These are phyloP conservation scores for Gastracanthus pulcherrimus DNA, from an alignment of 2,888 invertebrate genomes.

Conservation along the genomic window DNA sequence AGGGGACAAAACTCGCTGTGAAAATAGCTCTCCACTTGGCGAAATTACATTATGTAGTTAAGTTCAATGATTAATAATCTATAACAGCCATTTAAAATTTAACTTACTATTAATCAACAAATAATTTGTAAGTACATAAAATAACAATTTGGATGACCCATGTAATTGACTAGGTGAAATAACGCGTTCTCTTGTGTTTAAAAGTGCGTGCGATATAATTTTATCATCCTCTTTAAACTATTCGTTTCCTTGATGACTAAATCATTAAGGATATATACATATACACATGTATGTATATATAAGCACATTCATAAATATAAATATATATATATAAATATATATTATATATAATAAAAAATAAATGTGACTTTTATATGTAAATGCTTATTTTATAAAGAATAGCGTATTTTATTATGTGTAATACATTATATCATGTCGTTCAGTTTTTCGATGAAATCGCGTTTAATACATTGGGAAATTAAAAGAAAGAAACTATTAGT, in stretches of 20 bases:
- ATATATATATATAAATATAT: constrained; percentile 65
- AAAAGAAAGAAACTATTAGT: constrained; percentile 14
- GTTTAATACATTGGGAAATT: constrained; percentile 17
- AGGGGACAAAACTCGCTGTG: constrained; percentile 60
- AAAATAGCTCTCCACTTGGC: constrained; percentile 48
- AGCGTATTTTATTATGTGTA: constrained; percentile 36
- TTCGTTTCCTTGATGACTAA: constrained; percentile 65
- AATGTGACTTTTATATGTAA: constrained; percentile 62
- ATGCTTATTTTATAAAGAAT: constrained; percentile 47
- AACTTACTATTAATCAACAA: constrained; percentile 57
- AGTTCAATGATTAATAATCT: constrained; percentile 59
- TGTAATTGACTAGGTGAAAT: constrained; percentile 50
- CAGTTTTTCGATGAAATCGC: not conserved
- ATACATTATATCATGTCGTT: not conserved
- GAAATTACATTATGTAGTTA: constrained; percentile 25
- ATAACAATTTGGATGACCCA: constrained; percentile 8
- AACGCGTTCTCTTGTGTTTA: constrained; percentile 61
- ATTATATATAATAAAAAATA: constrained; percentile 70
- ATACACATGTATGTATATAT: constrained; percentile 57
- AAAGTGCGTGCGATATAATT: constrained; percentile 59
- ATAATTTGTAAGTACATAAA: constrained; percentile 59
- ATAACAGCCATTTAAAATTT: constrained; percentile 57
- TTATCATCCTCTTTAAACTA: constrained; percentile 18
- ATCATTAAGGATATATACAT: constrained; percentile 66
- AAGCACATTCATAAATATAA: constrained; percentile 48